Base-by-base conservation (phyloP, 2,797 vertebrate species). In the Anabacerthia variegaticeps region DNA sequence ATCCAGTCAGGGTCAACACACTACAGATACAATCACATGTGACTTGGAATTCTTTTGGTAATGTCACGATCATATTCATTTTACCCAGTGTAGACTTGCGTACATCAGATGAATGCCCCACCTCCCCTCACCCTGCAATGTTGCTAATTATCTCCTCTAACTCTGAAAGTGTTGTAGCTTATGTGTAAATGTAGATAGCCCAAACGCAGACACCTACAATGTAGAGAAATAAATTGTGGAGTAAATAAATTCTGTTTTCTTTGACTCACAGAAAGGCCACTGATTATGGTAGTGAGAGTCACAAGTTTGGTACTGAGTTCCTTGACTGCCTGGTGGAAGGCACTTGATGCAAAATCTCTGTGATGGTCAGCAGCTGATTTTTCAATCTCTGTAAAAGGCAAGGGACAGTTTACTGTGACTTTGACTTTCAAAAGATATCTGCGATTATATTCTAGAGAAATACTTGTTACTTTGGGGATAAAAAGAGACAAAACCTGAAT, bases 91-190 rank as follows among this genome's bases (percentile, higher is more conserved):
- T 56, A 48, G 41, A 52, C 10, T 43, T 93, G 14, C 43, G 24
- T 68, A 46, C 21, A 22, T 58, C 22, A 41, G 22, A 58, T 68
- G 26, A 73, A 54, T 73, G 12, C 15, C 43, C 43, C 32, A 4
- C 23, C 15, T 34, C 30, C 16, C 4, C 16, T 7, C 9, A 4
- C 13, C 8, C 6, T 2, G 1, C 6, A 44, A 3, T 39, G 41
- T 63, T 19, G 8, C 23, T 44, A 79, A 14, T 20, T 67, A 22
- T 13, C 9, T 24, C n/a, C 30, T 87, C 41, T 76, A 46, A 68
- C 39, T 59, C 46, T 28, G 12, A 68, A 83, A 55, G 32, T 52
- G 13, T 20, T 1, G 0, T 49, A 41, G n/a, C 11, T 49, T 21
- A 36, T 54, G 30, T 65, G 27, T 55, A 59, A 67, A 37, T 16